phyloP scores from a whole-genome alignment of 2,797 vertebrate genomes.

The Gorsachius magnificus region DNA sequence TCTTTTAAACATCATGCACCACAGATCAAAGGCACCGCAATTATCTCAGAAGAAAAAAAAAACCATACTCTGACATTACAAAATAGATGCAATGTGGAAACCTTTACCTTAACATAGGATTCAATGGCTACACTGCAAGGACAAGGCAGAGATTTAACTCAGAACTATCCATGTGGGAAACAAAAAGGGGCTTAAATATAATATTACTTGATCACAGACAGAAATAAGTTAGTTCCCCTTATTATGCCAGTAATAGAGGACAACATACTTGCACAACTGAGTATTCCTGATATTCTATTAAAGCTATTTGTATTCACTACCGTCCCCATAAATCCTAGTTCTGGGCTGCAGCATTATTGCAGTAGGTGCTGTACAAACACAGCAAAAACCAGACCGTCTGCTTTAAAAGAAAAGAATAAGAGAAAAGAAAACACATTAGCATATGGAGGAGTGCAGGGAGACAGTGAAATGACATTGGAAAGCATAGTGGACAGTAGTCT shows the following conservation, averaged over 20 bases:
- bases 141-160: not conserved
- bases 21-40: not conserved
- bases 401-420: not conserved
- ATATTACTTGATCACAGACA: not conserved
- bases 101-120: not conserved
- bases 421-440: not conserved
- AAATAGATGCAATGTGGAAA: not conserved
- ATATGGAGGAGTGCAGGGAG: not conserved
- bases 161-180: rapidly evolving
- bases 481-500: not conserved
- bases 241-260: not conserved
- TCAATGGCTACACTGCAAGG: not conserved
- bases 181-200: not conserved
- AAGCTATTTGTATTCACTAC: not conserved
- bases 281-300: not conserved
- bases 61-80: not conserved
- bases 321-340: not conserved
- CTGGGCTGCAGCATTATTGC: not conserved
- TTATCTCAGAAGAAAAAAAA: not conserved
- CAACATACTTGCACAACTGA: not conserved
- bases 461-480: not conserved
- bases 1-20: not conserved
- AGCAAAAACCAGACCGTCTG: not conserved
- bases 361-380: not conserved
- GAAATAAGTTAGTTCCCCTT: not conserved